Evolutionary conservation across 92 coral and sea anemone genomes (phyloP), one percentile per base, ranked within the genome.

Genomic region (Umimayanthus kanabou): DNA sequence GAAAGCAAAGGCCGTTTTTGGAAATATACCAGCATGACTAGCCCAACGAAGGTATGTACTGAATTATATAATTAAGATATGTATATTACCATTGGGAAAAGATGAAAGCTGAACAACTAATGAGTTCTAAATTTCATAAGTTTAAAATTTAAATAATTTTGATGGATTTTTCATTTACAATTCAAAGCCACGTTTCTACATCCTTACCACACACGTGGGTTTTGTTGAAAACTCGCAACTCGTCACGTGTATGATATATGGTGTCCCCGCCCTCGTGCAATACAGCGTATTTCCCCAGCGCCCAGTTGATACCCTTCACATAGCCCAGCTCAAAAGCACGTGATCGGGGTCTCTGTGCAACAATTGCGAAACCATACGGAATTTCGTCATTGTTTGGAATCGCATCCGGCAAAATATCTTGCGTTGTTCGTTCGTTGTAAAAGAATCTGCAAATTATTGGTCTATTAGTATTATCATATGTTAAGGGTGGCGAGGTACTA

Each of bases 331-430:
- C 93, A 77, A 93, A 93, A 50, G 98, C 98, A 85, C 92, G 94
- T 47, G 98, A 95, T 85, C 90, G 93, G 73, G 98, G 98, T 29
- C 98, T 91, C 73, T 95, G 87, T 18, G 94, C 98, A 26, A 95
- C 87, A 70, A 95, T 89, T 23, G 86, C 92, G 42, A 81, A 82
- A 1, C 94, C 98, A 91, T 91, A 91, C 14, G 94, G 92, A 61
- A 95, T 85, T 84, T 92, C 94, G 45, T 64, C 77, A 33, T 90
- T 89, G 26, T 95, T 92, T 30, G 98, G 98, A 18, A 95, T 80
- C 16, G 92, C 78, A 67, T 95, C 98, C 73, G 89, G 93, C 5
- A 95, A 23, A 20, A 95, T 87, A 11, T 91, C 95, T 50, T 88
- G 88, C n/a, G 64, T 79, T 28, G 92, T 91, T 20, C 87, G 92